Evolutionary conservation across 2,888 invertebrate species (phyloP).

Genomic region (Trissonchulus sp.): DNA sequence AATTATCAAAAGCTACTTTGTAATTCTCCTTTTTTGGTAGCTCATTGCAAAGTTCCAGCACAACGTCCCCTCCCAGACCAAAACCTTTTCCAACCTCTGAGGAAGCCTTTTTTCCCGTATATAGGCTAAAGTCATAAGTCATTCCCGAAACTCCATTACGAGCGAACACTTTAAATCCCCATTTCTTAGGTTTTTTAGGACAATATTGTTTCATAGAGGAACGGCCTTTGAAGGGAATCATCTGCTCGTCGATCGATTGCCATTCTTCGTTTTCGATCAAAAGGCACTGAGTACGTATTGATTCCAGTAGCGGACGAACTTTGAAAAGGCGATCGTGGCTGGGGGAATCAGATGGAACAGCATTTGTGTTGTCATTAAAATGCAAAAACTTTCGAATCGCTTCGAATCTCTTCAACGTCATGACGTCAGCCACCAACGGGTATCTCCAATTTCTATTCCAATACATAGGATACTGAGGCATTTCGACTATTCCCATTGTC

Average conservation of each 20-base stretch:
- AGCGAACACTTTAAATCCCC: not conserved
- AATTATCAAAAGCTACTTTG: not conserved
- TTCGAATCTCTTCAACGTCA: not conserved
- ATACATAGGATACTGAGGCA: not conserved
- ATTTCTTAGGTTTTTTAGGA: not conserved
- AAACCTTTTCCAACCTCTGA: no score
- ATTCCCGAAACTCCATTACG: not conserved
- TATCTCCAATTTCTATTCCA: no score
- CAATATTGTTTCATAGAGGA: not conserved
- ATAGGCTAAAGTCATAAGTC: no score
- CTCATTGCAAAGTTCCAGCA: not conserved
- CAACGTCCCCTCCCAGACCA: not conserved
- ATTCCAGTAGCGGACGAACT: not conserved
- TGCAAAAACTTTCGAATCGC: not conserved
- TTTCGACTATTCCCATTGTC: not conserved
- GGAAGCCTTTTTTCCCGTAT: no score
- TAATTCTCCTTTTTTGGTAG: not conserved
- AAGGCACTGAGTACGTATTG: not conserved
- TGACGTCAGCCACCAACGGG: no score
- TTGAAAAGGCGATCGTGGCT: not conserved
- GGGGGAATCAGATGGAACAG: not conserved
- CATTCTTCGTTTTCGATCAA: not conserved
- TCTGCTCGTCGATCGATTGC: not conserved
- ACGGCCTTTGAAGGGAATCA: not conserved
- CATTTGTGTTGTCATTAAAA: not conserved